Conservation (phyloP, 1,140 invertebrate species). For the Drosophila micromelanica region DNA sequence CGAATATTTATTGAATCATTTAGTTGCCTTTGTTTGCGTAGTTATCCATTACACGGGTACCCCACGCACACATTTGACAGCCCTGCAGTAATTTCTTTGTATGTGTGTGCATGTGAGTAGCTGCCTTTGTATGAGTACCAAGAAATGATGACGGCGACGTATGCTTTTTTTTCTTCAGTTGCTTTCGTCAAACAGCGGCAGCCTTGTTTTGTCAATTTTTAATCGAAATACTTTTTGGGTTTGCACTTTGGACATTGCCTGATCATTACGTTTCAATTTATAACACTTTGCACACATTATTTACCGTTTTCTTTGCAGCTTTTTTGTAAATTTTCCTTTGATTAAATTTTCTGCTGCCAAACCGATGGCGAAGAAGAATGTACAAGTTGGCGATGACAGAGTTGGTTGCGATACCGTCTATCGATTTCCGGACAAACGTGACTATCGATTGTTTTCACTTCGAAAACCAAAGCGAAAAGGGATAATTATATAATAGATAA, state of each 20-base stretch:
- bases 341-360: conserved; percentile 68
- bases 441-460: conserved; percentile 23
- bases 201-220: conserved; percentile 46
- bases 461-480: background rate
- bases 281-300: conserved; percentile 60
- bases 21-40: conserved; percentile 38
- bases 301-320: conserved; percentile 52
- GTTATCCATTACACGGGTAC: conserved; percentile 8
- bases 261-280: conserved; percentile 9
- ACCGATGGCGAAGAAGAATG: conserved; percentile 71
- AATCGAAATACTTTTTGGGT: background rate
- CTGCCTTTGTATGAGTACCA: conserved; percentile 62
- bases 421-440: conserved; percentile 23
- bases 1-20: conserved; percentile 3
- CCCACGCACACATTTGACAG: conserved; percentile 41
- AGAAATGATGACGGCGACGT: conserved; percentile 72
- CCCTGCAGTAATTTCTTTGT: conserved; percentile 55
- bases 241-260: conserved; percentile 21
- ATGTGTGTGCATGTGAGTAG: conserved; percentile 28
- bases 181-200: conserved; percentile 50
- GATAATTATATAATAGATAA: conserved; percentile 30
- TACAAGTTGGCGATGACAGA: conserved; percentile 49
- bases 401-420: conserved; percentile 24
- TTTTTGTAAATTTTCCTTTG: conserved; percentile 55
- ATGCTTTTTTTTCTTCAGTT: conserved; percentile 69